A percentile compares a stretch with the other conserved stretches of the same genome.
phyloP scores from a whole-genome alignment of 2,113 vertebrate species.

The Ellobius talpinus region DNA sequence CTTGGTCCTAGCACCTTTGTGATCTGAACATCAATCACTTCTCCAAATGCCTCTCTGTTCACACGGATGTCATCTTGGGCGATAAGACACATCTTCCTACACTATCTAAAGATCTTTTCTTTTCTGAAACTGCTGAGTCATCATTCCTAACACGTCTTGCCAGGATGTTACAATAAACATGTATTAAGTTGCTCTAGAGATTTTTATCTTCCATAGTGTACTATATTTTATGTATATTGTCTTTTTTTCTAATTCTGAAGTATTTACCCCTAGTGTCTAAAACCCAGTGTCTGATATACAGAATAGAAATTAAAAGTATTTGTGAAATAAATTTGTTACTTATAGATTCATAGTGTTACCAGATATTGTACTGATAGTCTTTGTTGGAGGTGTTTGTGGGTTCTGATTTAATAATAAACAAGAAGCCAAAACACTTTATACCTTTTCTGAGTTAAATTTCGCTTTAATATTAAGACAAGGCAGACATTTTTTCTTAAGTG shows the following conservation, averaged over 20 bases:
- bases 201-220: not conserved
- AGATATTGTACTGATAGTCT: not conserved
- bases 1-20: not conserved
- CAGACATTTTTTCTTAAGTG: slow-evolving; percentile 57
- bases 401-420: not conserved
- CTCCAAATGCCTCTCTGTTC: not conserved
- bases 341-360: not conserved
- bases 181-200: not conserved
- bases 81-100: not conserved
- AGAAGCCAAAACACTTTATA: not conserved
- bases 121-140: not conserved
- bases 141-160: not conserved
- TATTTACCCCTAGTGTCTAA: not conserved
- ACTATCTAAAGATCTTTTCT: not conserved
- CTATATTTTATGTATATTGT: not conserved
- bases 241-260: not conserved
- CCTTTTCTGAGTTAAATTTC: slow-evolving; percentile 76
- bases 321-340: not conserved
- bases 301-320: not conserved
- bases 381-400: not conserved
- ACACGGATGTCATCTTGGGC: not conserved
- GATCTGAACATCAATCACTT: not conserved
- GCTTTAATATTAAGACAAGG: slow-evolving; percentile 66
- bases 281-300: not conserved
- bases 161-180: not conserved